Percentiles rank a stretch among this genome's conserved stretches.
Conservation (phyloP, 2,113 vertebrate genomes). For the Gavia stellata region DNA sequence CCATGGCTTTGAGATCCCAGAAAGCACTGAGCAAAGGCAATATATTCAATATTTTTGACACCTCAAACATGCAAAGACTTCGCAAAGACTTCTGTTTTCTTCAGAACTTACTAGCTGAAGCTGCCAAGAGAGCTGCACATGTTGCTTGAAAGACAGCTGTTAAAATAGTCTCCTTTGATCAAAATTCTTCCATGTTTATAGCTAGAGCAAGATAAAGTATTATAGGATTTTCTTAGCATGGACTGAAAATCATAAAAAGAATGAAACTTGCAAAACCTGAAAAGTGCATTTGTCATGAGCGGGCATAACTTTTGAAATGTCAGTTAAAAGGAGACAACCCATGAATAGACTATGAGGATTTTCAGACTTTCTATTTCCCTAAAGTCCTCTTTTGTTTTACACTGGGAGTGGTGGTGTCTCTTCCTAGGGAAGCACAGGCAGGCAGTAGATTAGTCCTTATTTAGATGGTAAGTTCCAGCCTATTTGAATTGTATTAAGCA, state of each 20-base stretch:
- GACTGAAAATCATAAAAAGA: slow-evolving; percentile 28
- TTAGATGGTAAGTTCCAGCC: slow-evolving; percentile 62
- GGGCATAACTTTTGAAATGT: slow-evolving; percentile 50
- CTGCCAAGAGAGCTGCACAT: slow-evolving; percentile 5
- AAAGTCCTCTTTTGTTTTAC: slow-evolving; percentile 57
- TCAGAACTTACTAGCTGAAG: not conserved
- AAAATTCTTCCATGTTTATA: slow-evolving; percentile 27
- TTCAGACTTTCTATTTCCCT: slow-evolving; percentile 46
- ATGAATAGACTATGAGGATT: slow-evolving; percentile 56
- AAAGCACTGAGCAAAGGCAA: not conserved
- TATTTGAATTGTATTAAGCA: slow-evolving; percentile 66
- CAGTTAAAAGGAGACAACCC: slow-evolving; percentile 43
- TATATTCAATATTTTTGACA: slow-evolving; percentile 13
- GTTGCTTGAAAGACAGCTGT: slow-evolving; percentile 37
- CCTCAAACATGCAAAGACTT: not conserved
- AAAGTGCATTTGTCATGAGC: slow-evolving; percentile 30
- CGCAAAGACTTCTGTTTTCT: slow-evolving; percentile 1
- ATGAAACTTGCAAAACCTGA: slow-evolving; percentile 2
- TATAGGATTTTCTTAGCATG: not conserved
- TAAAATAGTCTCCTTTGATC: slow-evolving; percentile 43
- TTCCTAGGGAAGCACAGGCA: slow-evolving; percentile 29
- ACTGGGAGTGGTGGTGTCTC: slow-evolving; percentile 33
- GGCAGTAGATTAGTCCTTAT: slow-evolving; percentile 60
- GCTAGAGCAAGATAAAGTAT: not conserved
- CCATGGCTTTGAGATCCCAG: not conserved